Conservation (phyloP, 2,113 vertebrate species). For the Plotosus lineatus region DNA sequence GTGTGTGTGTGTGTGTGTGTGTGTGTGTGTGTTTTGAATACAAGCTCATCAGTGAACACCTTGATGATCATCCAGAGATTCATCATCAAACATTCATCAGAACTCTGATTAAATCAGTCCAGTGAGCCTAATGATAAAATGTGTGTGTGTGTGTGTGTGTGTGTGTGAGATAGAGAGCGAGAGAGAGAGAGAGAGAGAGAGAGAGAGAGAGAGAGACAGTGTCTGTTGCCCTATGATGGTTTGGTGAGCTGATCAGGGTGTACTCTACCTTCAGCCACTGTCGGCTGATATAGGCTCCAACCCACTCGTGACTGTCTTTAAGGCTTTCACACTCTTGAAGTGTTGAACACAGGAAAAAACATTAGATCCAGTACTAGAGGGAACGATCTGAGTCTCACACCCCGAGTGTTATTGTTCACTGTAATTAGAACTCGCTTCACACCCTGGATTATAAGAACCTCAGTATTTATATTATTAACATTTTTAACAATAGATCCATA, state of each 20-base stretch:
- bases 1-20: too few species aligned
- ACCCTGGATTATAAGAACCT: not conserved
- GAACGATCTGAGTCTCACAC: not conserved
- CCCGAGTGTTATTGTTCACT: not conserved
- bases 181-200: slow-evolving; percentile 12
- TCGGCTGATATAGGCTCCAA: too few species aligned
- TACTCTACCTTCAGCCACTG: too few species aligned
- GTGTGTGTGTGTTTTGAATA: too few species aligned
- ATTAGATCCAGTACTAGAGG: not conserved
- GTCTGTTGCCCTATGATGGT: too few species aligned
- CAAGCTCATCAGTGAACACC: not conserved
- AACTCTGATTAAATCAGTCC: not conserved
- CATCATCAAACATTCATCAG: not conserved
- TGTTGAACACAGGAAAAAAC: not conserved
- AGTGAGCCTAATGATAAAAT: slow-evolving; percentile 13
- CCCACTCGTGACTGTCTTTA: too few species aligned
- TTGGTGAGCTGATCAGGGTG: too few species aligned
- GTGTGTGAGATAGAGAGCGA: slow-evolving; percentile 17
- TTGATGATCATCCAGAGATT: not conserved
- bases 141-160: not conserved
- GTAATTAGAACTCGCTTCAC: not conserved
- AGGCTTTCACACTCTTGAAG: too few species aligned
- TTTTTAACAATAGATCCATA: not conserved
- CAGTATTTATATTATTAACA: not conserved
- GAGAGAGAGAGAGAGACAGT: not conserved